phyloP scores from a whole-genome alignment of 2,113 vertebrate genomes.

The Columba livia region DNA sequence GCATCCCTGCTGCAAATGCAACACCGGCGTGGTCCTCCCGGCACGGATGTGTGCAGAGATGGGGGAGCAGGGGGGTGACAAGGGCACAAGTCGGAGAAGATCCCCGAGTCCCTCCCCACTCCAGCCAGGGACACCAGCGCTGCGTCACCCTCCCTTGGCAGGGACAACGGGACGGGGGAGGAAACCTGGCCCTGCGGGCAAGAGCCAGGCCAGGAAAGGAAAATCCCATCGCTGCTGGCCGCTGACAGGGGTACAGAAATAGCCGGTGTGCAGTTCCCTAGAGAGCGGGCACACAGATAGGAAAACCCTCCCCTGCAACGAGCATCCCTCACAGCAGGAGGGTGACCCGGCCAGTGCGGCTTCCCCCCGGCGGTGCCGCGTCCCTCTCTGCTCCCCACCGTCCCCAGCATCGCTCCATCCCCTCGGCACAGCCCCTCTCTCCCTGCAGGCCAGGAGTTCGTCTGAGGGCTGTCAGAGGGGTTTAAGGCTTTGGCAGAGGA shows the following conservation, averaged over 20 bases:
- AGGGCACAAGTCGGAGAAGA: neutral
- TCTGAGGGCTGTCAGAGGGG: neutral
- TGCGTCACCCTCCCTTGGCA: neutral
- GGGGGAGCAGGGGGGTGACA: neutral
- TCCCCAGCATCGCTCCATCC: neutral
- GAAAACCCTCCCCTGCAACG: neutral
- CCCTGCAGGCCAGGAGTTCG: neutral
- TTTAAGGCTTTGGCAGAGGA: neutral
- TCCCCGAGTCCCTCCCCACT: accelerated
- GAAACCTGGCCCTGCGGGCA: neutral
- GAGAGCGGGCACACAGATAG: neutral
- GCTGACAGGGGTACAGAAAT: neutral
- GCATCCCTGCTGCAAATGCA: neutral
- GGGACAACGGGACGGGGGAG: neutral
- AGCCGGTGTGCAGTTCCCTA: neutral
- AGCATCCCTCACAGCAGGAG: neutral
- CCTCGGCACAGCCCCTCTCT: accelerated
- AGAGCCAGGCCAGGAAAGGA: neutral
- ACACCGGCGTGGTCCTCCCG: accelerated
- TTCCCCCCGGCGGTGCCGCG: neutral
- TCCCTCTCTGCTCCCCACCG: neutral
- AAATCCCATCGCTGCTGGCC: neutral
- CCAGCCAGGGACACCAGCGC: accelerated
- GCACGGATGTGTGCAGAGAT: accelerated
- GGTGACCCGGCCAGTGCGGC: accelerated